These are phyloP conservation scores for Axea sp. DNA, from an alignment of 2,888 invertebrate genomes.

Conservation along the genomic window DNA sequence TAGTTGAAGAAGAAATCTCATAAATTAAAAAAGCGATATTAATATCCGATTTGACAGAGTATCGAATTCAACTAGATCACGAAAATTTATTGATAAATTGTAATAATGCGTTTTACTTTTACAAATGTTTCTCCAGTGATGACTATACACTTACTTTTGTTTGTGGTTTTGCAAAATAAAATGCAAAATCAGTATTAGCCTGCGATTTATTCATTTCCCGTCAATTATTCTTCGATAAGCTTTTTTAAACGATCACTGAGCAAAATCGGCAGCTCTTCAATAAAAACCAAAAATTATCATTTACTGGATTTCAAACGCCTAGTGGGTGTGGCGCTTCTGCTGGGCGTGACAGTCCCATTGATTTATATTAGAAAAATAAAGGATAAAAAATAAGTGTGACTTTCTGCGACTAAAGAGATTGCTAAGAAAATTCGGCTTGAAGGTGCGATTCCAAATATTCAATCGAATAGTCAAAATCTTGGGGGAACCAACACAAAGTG, in stretches of 20 bases:
- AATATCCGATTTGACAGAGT: slow-evolving; percentile 19
- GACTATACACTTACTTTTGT: too few relatives aligned
- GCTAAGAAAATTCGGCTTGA: slow-evolving; percentile 17
- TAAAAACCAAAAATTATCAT: slow-evolving; percentile 40
- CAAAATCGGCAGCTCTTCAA: slow-evolving; percentile 7
- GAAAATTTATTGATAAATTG: too few relatives aligned
- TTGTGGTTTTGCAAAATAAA: too few relatives aligned
- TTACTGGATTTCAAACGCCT: slow-evolving; percentile 26
- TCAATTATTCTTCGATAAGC: slow-evolving; percentile 1
- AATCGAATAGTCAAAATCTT: slow-evolving; percentile 36
- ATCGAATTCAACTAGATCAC: neutral
- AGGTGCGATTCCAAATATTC: slow-evolving; percentile 47
- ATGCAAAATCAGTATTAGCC: too few relatives aligned
- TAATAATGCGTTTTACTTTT: too few relatives aligned
- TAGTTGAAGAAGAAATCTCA: slow-evolving; percentile 4
- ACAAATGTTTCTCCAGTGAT: too few relatives aligned
- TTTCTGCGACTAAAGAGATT: slow-evolving; percentile 10
- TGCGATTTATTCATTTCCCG: neutral
- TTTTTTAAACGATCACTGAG: slow-evolving; percentile 9
- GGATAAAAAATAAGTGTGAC: slow-evolving; percentile 31
- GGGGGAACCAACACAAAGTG: slow-evolving; percentile 38
- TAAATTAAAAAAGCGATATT: slow-evolving; percentile 26
- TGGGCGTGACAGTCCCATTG: slow-evolving; percentile 43
- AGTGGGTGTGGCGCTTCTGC: slow-evolving; percentile 38
- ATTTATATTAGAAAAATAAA: slow-evolving; percentile 35